Conservation (phyloP, 2,797 vertebrate genomes). For the Bovichtus variegatus region DNA sequence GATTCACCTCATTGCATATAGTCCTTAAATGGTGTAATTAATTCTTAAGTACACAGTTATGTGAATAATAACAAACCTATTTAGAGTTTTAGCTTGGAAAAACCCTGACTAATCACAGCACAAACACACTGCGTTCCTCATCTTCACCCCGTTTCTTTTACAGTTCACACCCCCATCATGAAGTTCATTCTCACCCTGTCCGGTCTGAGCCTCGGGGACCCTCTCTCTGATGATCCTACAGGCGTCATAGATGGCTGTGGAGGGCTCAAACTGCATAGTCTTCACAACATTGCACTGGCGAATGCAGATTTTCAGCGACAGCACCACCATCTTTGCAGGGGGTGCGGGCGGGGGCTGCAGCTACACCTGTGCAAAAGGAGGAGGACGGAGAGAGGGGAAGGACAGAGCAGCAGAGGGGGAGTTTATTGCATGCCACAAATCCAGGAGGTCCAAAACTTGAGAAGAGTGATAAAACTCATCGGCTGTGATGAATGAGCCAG, state of each 20-base stretch:
- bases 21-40: not conserved
- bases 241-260: conserved; percentile 95
- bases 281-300: conserved; percentile 99
- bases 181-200: conserved; percentile 88
- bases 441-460: not conserved
- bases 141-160: not conserved
- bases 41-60: not conserved
- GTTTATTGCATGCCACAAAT: not conserved
- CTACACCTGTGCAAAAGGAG: conserved; percentile 69
- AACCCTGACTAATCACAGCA: not conserved
- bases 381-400: not conserved
- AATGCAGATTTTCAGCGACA: conserved; percentile 97
- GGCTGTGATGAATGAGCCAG: conserved; percentile 30
- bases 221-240: conserved; percentile 95
- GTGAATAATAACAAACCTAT: not conserved
- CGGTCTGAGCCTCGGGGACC: conserved; percentile 95
- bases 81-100: not conserved
- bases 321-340: conserved; percentile 91
- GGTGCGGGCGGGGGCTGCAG: conserved; percentile 46
- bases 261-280: conserved; percentile 99
- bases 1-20: too few species aligned
- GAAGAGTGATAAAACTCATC: not conserved
- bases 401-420: not conserved
- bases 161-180: not conserved
- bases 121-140: not conserved